Base-by-base conservation (phyloP, 2,113 vertebrate species). In the Pseudolaguvia tuberculata region DNA sequence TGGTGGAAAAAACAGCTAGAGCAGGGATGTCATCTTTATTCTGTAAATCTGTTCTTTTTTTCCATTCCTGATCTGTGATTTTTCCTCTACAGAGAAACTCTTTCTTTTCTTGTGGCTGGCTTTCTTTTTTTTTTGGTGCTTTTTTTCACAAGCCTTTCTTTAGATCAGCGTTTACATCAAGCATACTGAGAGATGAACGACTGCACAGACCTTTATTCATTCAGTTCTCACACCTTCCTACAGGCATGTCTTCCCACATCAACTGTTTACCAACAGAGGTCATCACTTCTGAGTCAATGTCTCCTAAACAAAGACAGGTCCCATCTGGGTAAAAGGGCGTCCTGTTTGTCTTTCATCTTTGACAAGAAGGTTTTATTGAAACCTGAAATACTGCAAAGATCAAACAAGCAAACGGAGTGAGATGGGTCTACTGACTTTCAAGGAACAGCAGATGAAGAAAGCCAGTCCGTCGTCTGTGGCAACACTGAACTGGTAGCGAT, bases 81-180 rank as follows among this genome's bases (percentile, higher is more conserved):
- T 25, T 45, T 4, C 50, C 2, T 13, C n/a, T 27, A n/a, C 50
- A 50, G 1, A 15, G 11, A 51, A 53, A 10, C 3, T n/a, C 13
- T 52, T 31, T 35, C n/a, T 42, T 3, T 18, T 48, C 48, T 2
- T 70, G 23, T 47, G 3, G 31, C 31, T 35, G n/a, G n/a, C 13
- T 5, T 67, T 73, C 50, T 8, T 70, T 67, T 61, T 69, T 18
- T 53, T 48, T 42, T 8, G 11, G 72, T 73, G 12, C 45, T 27
- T 53, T 78, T 14, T 13, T 5, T 17, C 50, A n/a, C 47, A 10
- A 42, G 18, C 39, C n/a, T 53, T 63, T 39, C 66, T 76, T 17
- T 48, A 62, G 50, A 78, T 73, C 78, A 75, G 78, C 70, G 70
- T 78, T 81, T 79, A 81, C 76, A 18, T 35, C 70, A 13, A 71